Percentiles rank a stretch among this genome's conserved stretches.
These are phyloP conservation scores for Pitta sordida DNA, from an alignment of 2,113 vertebrate species.

Conservation along the genomic window DNA sequence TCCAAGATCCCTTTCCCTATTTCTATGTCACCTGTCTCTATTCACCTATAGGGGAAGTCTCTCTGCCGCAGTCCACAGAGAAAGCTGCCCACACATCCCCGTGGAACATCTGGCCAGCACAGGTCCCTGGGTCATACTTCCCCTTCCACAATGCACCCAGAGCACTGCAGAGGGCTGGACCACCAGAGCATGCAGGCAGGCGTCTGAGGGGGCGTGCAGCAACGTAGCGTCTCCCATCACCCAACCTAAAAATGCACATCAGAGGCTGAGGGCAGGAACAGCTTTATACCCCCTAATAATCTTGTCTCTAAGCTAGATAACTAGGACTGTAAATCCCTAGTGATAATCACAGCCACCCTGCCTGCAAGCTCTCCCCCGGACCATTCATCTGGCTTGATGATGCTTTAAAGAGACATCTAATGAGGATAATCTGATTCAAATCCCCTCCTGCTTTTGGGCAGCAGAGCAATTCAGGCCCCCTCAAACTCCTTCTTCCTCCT, in stretches of 20 bases:
- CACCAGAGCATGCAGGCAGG: background rate
- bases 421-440: constrained; percentile 55
- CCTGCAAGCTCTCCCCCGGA: constrained; percentile 32
- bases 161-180: background rate
- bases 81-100: accelerated
- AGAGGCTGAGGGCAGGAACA: constrained; percentile 18
- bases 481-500: constrained; percentile 39
- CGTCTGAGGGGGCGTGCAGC: background rate
- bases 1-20: background rate
- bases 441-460: constrained; percentile 43
- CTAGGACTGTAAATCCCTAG: constrained; percentile 45
- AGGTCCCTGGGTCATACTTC: background rate
- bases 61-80: background rate
- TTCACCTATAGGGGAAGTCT: background rate
- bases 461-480: constrained; percentile 25
- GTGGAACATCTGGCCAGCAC: background rate
- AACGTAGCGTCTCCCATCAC: accelerated
- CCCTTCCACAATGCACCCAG: background rate
- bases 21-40: background rate
- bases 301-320: constrained; percentile 50
- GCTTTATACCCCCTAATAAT: constrained; percentile 45
- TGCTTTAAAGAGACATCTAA: constrained; percentile 57
- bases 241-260: background rate
- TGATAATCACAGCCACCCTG: constrained; percentile 42
- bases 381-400: constrained; percentile 50